Percentiles rank a stretch among this genome's conserved stretches.
phyloP scores from a whole-genome alignment of 2,888 invertebrate species.

The Elmis aenea region DNA sequence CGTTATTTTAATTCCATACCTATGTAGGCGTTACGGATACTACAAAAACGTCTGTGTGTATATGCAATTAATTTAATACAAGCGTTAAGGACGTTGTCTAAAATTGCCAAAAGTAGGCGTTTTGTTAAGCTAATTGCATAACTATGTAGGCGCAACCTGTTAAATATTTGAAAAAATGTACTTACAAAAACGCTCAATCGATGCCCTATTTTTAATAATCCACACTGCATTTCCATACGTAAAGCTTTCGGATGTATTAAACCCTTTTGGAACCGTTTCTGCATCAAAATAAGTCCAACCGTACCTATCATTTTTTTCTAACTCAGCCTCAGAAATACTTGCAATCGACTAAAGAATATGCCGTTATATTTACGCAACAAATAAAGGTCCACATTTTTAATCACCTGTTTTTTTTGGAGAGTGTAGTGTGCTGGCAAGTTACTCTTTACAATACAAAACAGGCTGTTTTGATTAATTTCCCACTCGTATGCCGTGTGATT shows the following conservation, averaged over 20 bases:
- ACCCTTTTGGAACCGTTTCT: conserved; percentile 2
- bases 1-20: too few species aligned
- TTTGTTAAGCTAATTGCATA: too few species aligned
- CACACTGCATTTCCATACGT: conserved; percentile 28
- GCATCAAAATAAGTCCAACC: conserved; percentile 19
- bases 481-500: conserved; percentile 50
- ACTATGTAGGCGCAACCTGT: too few species aligned
- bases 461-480: conserved; percentile 44
- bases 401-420: conserved; percentile 31
- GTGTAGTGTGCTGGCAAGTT: conserved; percentile 50
- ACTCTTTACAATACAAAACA: conserved; percentile 57
- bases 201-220: conserved; percentile 23
- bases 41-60: too few species aligned
- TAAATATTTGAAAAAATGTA: conserved; percentile 5
- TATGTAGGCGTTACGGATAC: too few species aligned
- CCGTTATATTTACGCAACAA: too few species aligned
- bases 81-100: too few species aligned
- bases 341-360: conserved; percentile 16
- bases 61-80: too few species aligned
- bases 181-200: conserved; percentile 32
- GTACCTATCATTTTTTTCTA: conserved; percentile 14
- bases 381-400: too few species aligned
- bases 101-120: too few species aligned
- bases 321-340: conserved; percentile 14
- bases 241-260: conserved; percentile 15